Base-by-base conservation (phyloP, 2,113 vertebrate genomes). In the Anoplopoma fimbria region DNA sequence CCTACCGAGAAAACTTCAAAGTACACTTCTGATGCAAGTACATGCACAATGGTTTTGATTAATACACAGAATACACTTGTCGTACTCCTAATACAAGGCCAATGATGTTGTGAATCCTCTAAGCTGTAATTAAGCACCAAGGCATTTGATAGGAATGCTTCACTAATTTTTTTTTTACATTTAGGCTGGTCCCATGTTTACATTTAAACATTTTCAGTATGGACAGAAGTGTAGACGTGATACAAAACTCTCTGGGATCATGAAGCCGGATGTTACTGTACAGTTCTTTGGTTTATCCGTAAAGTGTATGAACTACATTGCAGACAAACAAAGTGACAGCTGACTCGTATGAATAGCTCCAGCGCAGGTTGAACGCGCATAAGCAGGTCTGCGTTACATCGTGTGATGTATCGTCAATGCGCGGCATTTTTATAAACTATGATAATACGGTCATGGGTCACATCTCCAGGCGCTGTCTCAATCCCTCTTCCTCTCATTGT, bases 141-240 rank as follows among this genome's bases (percentile, higher is more conserved):
- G 21, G 36, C 29, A 47, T 65, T 81, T 57, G 23, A 15, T 65
- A 9, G 57, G 19, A 53, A 33, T 27, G 13, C 29, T 77, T 83
- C 17, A 47, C 64, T 47, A 14, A 9, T 2, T 69, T 57, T 62
- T 79, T 57, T 55, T 45, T 15, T 68, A 31, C 10, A 84, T 62
- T 45, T 53, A 42, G 25, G 29, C 13, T 53, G n/a, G 21, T 29
- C 23, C 15, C 34, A 45, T 2, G 13, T 79, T 62, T 34, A 45
- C 3, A 23, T 78, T 53, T 34, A 4, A 36, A 6, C 17, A 42
- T 47, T 63, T 64, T 70, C 1, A 19, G 33, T 31, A 13, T 31
- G 70, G 58, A 70, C 40, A 42, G 40, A 42, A 42, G 40, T 42
- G 40, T 42, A 42, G 40, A 15, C 40, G 4, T 15, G 14, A 42